Base-by-base conservation (phyloP, 2,888 invertebrate genomes). In the Emmelina monodactyla region DNA sequence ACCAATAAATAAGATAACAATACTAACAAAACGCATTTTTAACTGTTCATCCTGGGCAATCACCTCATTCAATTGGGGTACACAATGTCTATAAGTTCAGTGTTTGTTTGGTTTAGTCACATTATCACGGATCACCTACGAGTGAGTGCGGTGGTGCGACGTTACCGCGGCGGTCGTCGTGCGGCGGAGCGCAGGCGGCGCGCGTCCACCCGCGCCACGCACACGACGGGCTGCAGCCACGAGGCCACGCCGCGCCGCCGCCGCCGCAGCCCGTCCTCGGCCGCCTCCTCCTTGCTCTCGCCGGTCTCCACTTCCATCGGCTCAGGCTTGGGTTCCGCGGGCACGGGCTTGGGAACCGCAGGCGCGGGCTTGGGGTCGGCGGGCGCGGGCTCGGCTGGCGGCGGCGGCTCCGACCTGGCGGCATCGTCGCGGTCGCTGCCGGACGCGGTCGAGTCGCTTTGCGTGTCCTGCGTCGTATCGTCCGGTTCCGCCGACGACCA, bases 401-500 rank as follows among this genome's bases (percentile, higher is more conserved):
- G n/a, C n/a, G n/a, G n/a, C n/a, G n/a, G n/a, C n/a, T n/a, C n/a
- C n/a, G n/a, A n/a, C n/a, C n/a, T n/a, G n/a, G 28, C 11, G n/a
- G 28, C 14, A 31, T 30, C 35, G 34, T 13, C 34, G 35, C 40
- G 38, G n/a, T n/a, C n/a, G n/a, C n/a, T n/a, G n/a, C n/a, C n/a
- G n/a, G n/a, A n/a, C n/a, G n/a, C n/a, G n/a, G n/a, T n/a, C n/a
- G n/a, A n/a, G n/a, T 73, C 75, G 41, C 65, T 64, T 41, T 66
- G 51, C 5, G 62, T 58, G 39, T 59, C 66, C 29, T 58, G 63
- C 2, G 66, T 56, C 2, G 62, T 62, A 16, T 72, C 73, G 31
- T 67, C 71, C 14, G 59, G 59, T 35, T 64, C 72, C 0, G 57
- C 57, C 0, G 75, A 70, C 10, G 71, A 71, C n/a, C 62, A 47